Base-by-base conservation (phyloP, 2,888 invertebrate species). In the Danaus chrysippus region DNA sequence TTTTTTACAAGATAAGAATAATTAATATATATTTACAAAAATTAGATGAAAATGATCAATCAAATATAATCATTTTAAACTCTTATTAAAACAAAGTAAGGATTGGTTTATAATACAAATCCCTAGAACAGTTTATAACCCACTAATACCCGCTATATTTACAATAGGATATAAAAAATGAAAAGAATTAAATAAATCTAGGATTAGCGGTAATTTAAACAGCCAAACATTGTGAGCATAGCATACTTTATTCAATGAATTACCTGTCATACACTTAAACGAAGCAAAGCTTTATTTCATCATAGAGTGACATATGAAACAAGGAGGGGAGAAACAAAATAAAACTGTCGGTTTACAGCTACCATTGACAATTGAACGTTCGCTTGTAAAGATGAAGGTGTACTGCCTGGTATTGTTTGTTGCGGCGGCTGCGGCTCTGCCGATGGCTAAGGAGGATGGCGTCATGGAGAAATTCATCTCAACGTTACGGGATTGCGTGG, bases 401-500 rank as follows among this genome's bases (percentile, higher is more conserved):
- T 76, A 80, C 68, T 79, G 83, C 73, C 73, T 86, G 64, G 70
- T 90, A 66, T 85, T 83, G 73, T 70, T 83, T 44, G 74, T 84
- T 69, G 86, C 82, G 56, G 68, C 77, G 23, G 84, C 79, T 62
- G 73, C 78, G 75, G 89, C 87, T 34, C 73, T 85, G 81, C 89
- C 90, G 67, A 82, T 83, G 73, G 73, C 77, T 0, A 87, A 83
- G 71, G 90, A 90, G 59, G 88, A 89, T 70, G 85, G 86, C 3
- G 73, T 70, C 15, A 68, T 87, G 73, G 87, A 87, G 64, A 79
- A 78, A 64, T 86, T 91, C 77, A 76, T 90, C 63, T 84, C 86
- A 6, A 77, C 83, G 9, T 73, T 96, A 66, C 92, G 93, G 82
- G 94, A 94, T 76, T 95, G 95, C 83, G 93, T 94, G 73, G 93